Conservation (phyloP, 2,888 invertebrate genomes). For the Mayetiola destructor region DNA sequence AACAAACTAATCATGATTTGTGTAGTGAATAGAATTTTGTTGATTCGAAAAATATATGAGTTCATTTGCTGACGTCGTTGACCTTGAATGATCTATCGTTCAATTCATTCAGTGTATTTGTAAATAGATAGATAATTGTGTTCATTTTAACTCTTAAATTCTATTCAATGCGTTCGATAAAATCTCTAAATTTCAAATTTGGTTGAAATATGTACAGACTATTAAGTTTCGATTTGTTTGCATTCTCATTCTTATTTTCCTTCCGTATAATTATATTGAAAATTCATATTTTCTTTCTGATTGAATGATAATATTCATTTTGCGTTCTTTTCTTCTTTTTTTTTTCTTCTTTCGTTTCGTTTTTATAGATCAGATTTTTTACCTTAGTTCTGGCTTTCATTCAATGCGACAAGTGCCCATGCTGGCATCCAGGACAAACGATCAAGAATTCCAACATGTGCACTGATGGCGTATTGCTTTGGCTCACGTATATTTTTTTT, state of each 20-base stretch:
- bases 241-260: not conserved
- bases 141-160: not conserved
- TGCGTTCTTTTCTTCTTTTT: not conserved
- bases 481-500: not conserved
- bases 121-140: too few relatives aligned
- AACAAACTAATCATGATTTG: too few relatives aligned
- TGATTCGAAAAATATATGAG: constrained; percentile 10
- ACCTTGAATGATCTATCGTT: not conserved
- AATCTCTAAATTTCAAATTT: constrained; percentile 7
- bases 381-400: too few relatives aligned
- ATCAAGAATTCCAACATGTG: not conserved
- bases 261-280: too few relatives aligned
- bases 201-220: constrained; percentile 6
- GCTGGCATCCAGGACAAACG: too few relatives aligned
- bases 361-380: not conserved
- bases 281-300: too few relatives aligned
- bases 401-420: too few relatives aligned
- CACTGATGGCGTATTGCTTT: not conserved
- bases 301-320: too few relatives aligned
- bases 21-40: constrained; percentile 1
- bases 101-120: not conserved
- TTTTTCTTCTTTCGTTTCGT: not conserved
- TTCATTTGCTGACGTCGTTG: not conserved
- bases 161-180: too few relatives aligned
- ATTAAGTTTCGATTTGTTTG: not conserved